A percentile compares a stretch with the other conserved stretches of the same genome.
Evolutionary conservation across 2,113 vertebrate genomes (phyloP).

Genomic region (Sceloporus undulatus): DNA sequence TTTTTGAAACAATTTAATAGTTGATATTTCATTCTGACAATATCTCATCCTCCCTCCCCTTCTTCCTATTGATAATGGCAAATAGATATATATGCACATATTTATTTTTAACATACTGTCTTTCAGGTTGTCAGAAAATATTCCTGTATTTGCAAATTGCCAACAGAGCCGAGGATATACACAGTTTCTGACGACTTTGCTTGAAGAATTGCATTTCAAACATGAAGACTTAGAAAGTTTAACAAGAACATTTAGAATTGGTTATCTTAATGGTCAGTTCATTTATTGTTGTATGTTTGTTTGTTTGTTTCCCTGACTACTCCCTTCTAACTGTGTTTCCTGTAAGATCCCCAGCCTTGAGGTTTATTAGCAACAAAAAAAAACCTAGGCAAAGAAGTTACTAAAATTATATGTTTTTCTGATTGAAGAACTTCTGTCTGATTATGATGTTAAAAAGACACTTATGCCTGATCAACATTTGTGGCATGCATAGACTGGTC

Average conservation of each 20-base stretch:
- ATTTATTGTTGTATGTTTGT: too few species aligned
- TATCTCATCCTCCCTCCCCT: not conserved
- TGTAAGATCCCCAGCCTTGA: constrained; percentile 23
- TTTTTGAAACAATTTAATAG: not conserved
- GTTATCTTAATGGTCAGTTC: constrained; percentile 65
- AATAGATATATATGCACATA: not conserved
- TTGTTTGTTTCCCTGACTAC: not conserved
- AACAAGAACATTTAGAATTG: constrained; percentile 75
- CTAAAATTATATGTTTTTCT: not conserved
- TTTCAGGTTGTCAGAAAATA: constrained; percentile 72
- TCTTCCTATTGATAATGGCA: not conserved
- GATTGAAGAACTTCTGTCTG: too few species aligned
- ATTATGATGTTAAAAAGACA: too few species aligned
- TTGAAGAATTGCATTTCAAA: constrained; percentile 80
- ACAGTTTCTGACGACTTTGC: constrained; percentile 77
- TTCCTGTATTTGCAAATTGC: constrained; percentile 69
- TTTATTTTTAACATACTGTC: constrained; percentile 1
- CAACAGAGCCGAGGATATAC: constrained; percentile 67
- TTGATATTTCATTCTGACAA: not conserved
- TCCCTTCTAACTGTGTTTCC: not conserved
- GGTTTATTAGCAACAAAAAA: constrained; percentile 2
- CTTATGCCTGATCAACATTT: too few species aligned
- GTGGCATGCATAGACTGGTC: too few species aligned
- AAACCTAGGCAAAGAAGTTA: not conserved
- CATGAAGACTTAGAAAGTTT: constrained; percentile 81